Base-by-base conservation (phyloP, 2,888 invertebrate species). In the Limenitis camilla region DNA sequence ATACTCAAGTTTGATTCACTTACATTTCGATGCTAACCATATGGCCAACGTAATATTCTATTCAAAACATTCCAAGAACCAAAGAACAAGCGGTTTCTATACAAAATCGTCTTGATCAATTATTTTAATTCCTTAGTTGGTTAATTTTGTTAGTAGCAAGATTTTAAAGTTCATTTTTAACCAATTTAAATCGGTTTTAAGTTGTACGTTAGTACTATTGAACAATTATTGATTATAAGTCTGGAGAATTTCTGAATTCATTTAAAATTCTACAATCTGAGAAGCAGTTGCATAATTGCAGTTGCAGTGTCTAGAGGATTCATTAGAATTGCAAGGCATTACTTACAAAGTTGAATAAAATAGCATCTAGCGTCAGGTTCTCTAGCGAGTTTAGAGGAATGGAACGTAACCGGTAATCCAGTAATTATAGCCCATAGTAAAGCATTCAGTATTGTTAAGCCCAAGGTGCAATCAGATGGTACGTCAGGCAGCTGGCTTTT, bases 1-100 rank as follows among this genome's bases (percentile, higher is more conserved):
- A 53, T 67, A 64, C 76, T 81, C 81, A 81, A 81, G 55, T 65
- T 63, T 70, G 69, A 19, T 76, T 76, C 72, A 73, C 73, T 75
- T 71, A 64, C 62, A 71, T 70, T 69, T 48, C 40, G 40, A 32
- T 19, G 19, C 19, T 19, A 19, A 19, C 19, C 19, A 19, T 19
- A 19, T 19, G 19, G 19, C 19, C 19, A 19, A 19, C 19, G 19
- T 3, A 2, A 19, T 19, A 2, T 19, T 19, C 19, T 19, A 19
- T 19, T 19, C 19, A 19, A 19, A 19, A 19, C 3, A 19, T 19
- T 19, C 19, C 19, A 19, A 19, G 19, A 19, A 19, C 19, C 3
- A 19, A 19, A 19, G 19, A 19, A 19, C 19, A 19, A 19, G 19
- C 19, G 19, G 19, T 19, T 19, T 19, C 19, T 19, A 2, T 19